phyloP scores from a whole-genome alignment of 1,140 invertebrate species.

The Leptonema lineaticorne region DNA sequence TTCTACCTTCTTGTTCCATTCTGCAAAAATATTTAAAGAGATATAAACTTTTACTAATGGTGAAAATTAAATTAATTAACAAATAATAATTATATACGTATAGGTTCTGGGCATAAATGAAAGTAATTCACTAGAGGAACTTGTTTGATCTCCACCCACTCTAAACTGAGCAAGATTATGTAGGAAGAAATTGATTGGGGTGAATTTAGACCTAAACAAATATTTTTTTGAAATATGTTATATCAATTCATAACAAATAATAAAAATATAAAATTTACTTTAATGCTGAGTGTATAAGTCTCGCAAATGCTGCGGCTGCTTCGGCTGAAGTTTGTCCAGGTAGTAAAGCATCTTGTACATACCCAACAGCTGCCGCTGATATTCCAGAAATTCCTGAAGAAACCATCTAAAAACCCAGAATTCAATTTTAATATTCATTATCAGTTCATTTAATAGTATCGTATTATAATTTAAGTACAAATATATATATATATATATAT shows the following conservation, averaged over 20 bases:
- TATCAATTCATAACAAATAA: not conserved
- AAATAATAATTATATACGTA: conserved; percentile 66
- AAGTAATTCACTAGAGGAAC: conserved; percentile 70
- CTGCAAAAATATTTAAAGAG: conserved; percentile 54
- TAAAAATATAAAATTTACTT: conserved; percentile 54
- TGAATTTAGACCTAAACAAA: conserved; percentile 67
- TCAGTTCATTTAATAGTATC: no score
- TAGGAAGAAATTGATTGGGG: conserved; percentile 96
- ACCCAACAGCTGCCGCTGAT: conserved; percentile 85
- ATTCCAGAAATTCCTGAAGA: conserved; percentile 93
- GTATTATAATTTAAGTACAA: no score
- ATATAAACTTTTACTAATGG: not conserved
- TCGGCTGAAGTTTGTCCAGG: conserved; percentile 90
- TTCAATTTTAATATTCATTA: conserved; percentile 13
- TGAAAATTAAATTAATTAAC: conserved; percentile 4
- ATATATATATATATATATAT: no score
- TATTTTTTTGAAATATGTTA: not conserved
- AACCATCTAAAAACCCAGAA: conserved; percentile 71
- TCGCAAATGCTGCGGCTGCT: conserved; percentile 88
- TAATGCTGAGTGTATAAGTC: conserved; percentile 87
- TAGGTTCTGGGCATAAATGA: conserved; percentile 94
- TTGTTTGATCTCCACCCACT: conserved; percentile 82
- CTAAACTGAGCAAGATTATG: conserved; percentile 95
- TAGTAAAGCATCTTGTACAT: conserved; percentile 87
- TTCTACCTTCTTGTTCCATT: conserved; percentile 85